Evolutionary conservation across 2,113 vertebrate species (phyloP).

Genomic region (Tachycineta bicolor): DNA sequence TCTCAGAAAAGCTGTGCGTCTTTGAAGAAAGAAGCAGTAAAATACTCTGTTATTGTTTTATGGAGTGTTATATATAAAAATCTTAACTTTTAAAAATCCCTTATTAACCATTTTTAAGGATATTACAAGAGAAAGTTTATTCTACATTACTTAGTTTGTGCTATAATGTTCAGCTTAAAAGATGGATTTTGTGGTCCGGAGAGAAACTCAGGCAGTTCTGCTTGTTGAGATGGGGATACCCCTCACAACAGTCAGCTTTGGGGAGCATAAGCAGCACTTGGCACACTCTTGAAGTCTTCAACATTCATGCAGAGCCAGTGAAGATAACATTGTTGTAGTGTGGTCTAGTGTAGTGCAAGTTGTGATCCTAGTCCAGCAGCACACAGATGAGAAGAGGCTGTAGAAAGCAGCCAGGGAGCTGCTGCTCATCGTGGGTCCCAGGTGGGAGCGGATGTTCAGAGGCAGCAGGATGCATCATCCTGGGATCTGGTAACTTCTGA

Average conservation of each 20-base stretch:
- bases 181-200: not conserved
- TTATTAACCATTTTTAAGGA: not conserved
- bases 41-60: conserved; percentile 27
- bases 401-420: not conserved
- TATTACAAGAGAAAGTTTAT: conserved; percentile 7
- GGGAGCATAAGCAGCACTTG: rapidly evolving
- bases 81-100: conserved; percentile 3
- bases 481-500: not conserved
- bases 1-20: conserved; percentile 3
- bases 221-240: not conserved
- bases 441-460: not conserved
- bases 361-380: not conserved
- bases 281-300: not conserved
- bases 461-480: not conserved
- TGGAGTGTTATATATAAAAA: conserved; percentile 5
- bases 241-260: not conserved
- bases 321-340: rapidly evolving
- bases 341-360: not conserved
- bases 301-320: rapidly evolving
- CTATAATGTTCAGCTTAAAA: not conserved
- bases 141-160: not conserved
- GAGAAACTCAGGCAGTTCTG: not conserved
- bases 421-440: rapidly evolving
- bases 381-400: not conserved
- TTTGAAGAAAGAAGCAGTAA: conserved; percentile 26